phyloP scores from a whole-genome alignment of 2,113 vertebrate species.

The Shinisaurus crocodilurus region DNA sequence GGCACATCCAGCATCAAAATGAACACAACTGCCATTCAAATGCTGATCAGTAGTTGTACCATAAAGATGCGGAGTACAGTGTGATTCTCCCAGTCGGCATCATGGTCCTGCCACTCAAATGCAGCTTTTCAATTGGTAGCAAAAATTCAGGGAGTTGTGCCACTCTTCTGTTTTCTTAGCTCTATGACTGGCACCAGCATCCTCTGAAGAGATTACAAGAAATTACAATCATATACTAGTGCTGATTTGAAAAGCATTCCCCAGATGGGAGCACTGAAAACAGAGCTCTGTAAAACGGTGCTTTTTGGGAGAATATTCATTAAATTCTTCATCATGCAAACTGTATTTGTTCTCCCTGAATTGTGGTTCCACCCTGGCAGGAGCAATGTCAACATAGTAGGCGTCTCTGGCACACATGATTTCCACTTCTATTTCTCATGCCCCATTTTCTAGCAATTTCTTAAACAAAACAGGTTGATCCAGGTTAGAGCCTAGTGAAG shows the following conservation, averaged over 20 bases:
- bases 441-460: too few relatives aligned
- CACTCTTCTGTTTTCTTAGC: background rate
- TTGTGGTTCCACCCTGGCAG: background rate
- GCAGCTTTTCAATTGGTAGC: background rate
- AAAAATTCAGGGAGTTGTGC: background rate
- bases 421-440: too few relatives aligned
- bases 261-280: background rate
- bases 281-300: fast-evolving
- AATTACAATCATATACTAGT: background rate
- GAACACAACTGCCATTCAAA: background rate
- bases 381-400: background rate
- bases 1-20: background rate
- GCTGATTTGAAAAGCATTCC: background rate
- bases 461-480: background rate
- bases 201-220: background rate
- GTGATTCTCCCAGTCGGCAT: background rate
- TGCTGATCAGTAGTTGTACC: background rate
- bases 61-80: background rate
- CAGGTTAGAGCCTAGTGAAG: background rate
- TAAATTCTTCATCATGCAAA: background rate
- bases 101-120: background rate
- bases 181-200: background rate
- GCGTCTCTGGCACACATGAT: too few relatives aligned
- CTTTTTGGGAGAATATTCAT: background rate
- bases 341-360: too few relatives aligned